phyloP scores from a whole-genome alignment of 1,140 invertebrate species.

The Xylocopa sonorina region DNA sequence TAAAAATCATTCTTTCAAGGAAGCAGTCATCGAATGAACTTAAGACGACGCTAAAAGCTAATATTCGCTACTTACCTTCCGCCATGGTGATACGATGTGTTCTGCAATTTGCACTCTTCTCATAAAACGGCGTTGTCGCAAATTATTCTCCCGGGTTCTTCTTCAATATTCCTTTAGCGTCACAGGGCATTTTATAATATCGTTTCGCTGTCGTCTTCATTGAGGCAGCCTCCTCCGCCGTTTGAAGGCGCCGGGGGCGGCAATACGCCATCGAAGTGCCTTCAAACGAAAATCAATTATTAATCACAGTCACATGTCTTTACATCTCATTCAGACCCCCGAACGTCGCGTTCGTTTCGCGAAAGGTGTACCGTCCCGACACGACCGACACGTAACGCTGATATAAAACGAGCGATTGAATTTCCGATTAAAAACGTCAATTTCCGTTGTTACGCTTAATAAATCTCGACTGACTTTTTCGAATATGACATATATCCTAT shows the following conservation, averaged over 20 bases:
- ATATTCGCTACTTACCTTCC: too few relatives aligned
- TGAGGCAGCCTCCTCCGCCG: slow-evolving; percentile 27
- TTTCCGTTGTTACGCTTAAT: too few relatives aligned
- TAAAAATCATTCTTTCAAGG: too few relatives aligned
- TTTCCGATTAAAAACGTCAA: too few relatives aligned
- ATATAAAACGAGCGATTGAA: not conserved
- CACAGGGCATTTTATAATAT: slow-evolving; percentile 10
- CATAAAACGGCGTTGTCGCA: not conserved
- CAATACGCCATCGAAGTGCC: slow-evolving; percentile 15
- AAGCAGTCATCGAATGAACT: too few relatives aligned
- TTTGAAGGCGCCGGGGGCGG: slow-evolving; percentile 27
- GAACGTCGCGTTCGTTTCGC: too few relatives aligned
- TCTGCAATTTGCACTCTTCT: not conserved
- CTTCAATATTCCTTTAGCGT: slow-evolving; percentile 11
- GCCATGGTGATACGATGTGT: not conserved
- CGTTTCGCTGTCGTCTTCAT: slow-evolving; percentile 24
- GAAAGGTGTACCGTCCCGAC: not conserved
- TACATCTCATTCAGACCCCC: not conserved
- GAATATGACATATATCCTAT: too few relatives aligned
- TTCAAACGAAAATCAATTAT: slow-evolving; percentile 37
- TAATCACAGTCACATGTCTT: slow-evolving; percentile 6
- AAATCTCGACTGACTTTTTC: too few relatives aligned
- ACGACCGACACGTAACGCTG: not conserved
- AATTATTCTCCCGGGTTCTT: not conserved
- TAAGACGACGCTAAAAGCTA: too few relatives aligned